Conservation (phyloP, 1,140 invertebrate species). For the Cardiocondyla obscurior region DNA sequence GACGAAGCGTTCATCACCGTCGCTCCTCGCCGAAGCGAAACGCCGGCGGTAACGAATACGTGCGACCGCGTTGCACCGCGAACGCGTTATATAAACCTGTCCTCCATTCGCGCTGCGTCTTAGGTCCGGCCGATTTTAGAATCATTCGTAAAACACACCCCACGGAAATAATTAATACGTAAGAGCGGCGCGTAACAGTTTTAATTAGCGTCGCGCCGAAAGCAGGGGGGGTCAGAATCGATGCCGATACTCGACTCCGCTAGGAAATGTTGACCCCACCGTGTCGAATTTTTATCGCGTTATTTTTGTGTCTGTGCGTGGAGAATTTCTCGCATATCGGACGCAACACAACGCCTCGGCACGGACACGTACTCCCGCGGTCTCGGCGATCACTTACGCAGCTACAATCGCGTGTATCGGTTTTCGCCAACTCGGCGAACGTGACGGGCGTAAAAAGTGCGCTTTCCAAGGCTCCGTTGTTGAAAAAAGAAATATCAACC, state of each 20-base stretch:
- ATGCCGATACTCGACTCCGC: neutral
- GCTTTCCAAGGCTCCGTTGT: neutral
- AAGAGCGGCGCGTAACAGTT: neutral
- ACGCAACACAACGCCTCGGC: neutral
- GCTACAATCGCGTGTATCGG: neutral
- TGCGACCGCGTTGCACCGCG: neutral
- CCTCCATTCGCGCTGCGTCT: neutral
- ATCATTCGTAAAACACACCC: neutral
- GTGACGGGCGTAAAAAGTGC: neutral
- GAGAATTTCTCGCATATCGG: neutral
- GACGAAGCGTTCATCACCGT: neutral
- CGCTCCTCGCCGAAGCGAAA: neutral
- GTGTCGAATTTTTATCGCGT: neutral
- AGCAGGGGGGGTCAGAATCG: neutral
- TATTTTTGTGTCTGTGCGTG: neutral
- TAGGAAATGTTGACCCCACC: neutral
- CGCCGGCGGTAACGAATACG: neutral
- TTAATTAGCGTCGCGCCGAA: neutral
- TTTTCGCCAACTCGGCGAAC: conserved; percentile 19
- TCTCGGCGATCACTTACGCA: neutral
- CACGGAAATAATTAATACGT: neutral
- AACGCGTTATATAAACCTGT: neutral
- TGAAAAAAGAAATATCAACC: neutral
- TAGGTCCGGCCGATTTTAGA: neutral
- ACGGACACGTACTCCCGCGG: neutral